Conservation (phyloP, 1,140 invertebrate genomes). For the Papilio helenus region DNA sequence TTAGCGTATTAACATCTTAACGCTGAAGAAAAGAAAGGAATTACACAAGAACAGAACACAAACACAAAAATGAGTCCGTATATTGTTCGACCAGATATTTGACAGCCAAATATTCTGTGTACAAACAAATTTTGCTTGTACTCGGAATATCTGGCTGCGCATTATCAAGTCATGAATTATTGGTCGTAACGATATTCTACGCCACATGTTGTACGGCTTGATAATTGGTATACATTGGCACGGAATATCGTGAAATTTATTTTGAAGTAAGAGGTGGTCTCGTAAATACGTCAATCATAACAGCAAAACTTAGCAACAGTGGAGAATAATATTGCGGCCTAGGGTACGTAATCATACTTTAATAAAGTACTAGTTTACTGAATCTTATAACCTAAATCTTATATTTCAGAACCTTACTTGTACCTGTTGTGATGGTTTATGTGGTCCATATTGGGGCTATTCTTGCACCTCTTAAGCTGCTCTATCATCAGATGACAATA, state of each 20-base stretch:
- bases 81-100: too few species aligned
- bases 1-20: too few species aligned
- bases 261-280: conserved; percentile 88
- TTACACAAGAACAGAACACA: too few species aligned
- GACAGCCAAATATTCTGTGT: too few species aligned
- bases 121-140: too few species aligned
- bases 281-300: conserved; percentile 89
- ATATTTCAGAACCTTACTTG: conserved; percentile 87
- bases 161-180: too few species aligned
- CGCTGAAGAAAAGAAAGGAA: too few species aligned
- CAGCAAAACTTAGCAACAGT: conserved; percentile 90
- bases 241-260: conserved; percentile 86
- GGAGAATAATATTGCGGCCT: conserved; percentile 94
- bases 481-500: conserved; percentile 88
- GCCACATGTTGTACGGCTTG: too few species aligned
- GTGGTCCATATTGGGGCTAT: conserved; percentile 92
- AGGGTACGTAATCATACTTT: conserved; percentile 77
- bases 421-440: conserved; percentile 93
- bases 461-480: conserved; percentile 91
- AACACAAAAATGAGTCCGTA: too few species aligned
- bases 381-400: not conserved
- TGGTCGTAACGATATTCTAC: too few species aligned
- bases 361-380: conserved; percentile 32
- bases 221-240: too few species aligned
- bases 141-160: too few species aligned